These are phyloP conservation scores for Geotrupes spiniger DNA, from an alignment of 2,888 invertebrate genomes.

Conservation along the genomic window DNA sequence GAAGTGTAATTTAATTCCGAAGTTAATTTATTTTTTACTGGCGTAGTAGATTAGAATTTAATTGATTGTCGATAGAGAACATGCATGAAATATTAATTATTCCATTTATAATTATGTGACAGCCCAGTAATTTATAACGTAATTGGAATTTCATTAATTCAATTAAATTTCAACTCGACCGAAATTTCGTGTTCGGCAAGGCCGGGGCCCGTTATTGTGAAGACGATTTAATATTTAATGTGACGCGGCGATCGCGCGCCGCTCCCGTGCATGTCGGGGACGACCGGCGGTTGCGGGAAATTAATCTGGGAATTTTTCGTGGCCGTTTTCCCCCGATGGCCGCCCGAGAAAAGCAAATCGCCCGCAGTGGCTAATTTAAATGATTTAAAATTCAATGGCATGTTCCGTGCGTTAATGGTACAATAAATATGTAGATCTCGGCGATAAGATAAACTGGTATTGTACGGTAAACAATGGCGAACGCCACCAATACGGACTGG, in stretches of 20 bases:
- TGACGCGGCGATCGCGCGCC: too few relatives aligned
- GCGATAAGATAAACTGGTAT: slow-evolving; percentile 44
- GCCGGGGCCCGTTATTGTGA: slow-evolving; percentile 7
- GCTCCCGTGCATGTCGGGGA: too few relatives aligned
- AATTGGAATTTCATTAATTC: slow-evolving; percentile 34
- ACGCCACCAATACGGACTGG: slow-evolving; percentile 28
- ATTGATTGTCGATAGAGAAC: slow-evolving; percentile 31
- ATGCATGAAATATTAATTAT: slow-evolving; percentile 34
- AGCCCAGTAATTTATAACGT: slow-evolving; percentile 31
- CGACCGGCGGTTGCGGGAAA: too few relatives aligned
- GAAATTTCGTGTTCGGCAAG: slow-evolving; percentile 25
- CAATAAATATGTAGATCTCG: slow-evolving; percentile 48
- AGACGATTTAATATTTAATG: slow-evolving; percentile 2
- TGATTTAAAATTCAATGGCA: slow-evolving; percentile 48
- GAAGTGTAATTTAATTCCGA: slow-evolving; percentile 27
- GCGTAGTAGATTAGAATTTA: slow-evolving; percentile 29
- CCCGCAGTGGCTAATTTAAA: slow-evolving; percentile 43
- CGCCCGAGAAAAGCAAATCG: slow-evolving; percentile 37
- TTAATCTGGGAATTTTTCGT: too few relatives aligned
- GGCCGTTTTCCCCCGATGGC: neutral
- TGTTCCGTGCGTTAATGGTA: slow-evolving; percentile 47
- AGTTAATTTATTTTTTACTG: slow-evolving; percentile 31
- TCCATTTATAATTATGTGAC: slow-evolving; percentile 33
- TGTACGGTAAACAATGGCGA: slow-evolving; percentile 40
- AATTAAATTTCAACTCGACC: slow-evolving; percentile 27